Evolutionary conservation across 2,113 vertebrate genomes (phyloP).

Genomic region (Pelmatolapia mariae): DNA sequence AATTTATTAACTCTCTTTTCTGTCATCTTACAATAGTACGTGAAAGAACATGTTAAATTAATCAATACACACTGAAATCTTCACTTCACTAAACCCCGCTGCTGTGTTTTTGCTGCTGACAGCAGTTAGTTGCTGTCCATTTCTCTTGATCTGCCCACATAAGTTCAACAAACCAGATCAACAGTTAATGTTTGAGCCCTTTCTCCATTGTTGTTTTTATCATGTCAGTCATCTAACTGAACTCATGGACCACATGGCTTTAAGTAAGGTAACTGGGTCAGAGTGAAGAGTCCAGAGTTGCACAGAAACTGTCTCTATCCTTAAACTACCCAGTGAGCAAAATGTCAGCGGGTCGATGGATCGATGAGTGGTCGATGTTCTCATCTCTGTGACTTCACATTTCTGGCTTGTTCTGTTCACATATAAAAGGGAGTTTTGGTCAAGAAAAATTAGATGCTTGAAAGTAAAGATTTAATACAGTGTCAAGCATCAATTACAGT

Average conservation of each 20-base stretch:
- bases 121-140: neutral
- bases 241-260: neutral
- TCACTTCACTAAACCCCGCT: neutral
- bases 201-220: neutral
- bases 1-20: neutral
- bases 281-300: neutral
- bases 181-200: neutral
- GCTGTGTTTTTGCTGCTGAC: neutral
- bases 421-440: neutral
- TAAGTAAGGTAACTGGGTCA: neutral
- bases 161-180: neutral
- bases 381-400: neutral
- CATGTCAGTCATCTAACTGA: neutral
- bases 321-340: neutral
- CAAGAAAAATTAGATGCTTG: neutral
- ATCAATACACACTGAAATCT: neutral
- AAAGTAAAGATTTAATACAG: neutral
- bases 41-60: neutral
- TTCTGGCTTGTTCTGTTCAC: neutral
- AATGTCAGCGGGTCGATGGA: neutral
- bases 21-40: neutral
- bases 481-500: neutral
- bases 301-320: neutral
- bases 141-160: neutral
- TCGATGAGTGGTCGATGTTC: neutral